A percentile compares a stretch with the other conserved stretches of the same genome.
Evolutionary conservation across 2,888 invertebrate genomes (phyloP).

Genomic region (Dryocosmus kuriphilus): DNA sequence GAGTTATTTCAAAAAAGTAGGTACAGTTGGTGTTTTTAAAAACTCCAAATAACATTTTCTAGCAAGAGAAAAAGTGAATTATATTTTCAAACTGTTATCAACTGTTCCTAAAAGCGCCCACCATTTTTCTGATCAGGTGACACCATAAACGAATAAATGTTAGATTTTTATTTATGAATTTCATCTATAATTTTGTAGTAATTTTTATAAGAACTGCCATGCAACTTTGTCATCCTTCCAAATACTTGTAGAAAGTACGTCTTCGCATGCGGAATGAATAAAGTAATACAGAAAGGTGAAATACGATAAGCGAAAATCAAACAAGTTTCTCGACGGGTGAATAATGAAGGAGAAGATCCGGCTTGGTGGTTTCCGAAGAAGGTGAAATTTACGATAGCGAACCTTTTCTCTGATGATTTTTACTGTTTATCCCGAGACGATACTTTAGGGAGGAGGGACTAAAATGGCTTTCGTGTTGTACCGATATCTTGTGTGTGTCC

Average conservation of each 20-base stretch:
- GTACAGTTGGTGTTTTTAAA: not conserved
- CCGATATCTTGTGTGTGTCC: constrained; percentile 53
- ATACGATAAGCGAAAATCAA: constrained; percentile 41
- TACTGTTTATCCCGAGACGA: constrained; percentile 50
- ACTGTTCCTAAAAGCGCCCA: no score
- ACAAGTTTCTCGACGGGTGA: constrained; percentile 35
- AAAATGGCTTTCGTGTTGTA: constrained; percentile 58
- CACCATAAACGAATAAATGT: no score
- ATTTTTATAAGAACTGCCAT: not conserved
- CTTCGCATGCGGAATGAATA: constrained; percentile 13
- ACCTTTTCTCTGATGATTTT: constrained; percentile 39
- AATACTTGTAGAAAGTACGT: not conserved
- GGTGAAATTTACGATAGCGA: constrained; percentile 40
- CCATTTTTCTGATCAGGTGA: no score
- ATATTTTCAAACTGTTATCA: no score
- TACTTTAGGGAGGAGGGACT: constrained; percentile 53
- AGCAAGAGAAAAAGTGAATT: no score
- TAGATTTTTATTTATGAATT: no score
- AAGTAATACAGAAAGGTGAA: constrained; percentile 30
- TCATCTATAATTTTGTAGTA: no score
- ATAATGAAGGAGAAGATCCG: constrained; percentile 41
- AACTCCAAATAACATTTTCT: not conserved
- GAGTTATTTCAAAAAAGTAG: no score
- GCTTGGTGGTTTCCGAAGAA: constrained; percentile 38
- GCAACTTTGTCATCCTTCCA: not conserved